Percentiles rank a stretch among this genome's conserved stretches.
Conservation (phyloP, 1,140 invertebrate species). For the Galleria mellonella region DNA sequence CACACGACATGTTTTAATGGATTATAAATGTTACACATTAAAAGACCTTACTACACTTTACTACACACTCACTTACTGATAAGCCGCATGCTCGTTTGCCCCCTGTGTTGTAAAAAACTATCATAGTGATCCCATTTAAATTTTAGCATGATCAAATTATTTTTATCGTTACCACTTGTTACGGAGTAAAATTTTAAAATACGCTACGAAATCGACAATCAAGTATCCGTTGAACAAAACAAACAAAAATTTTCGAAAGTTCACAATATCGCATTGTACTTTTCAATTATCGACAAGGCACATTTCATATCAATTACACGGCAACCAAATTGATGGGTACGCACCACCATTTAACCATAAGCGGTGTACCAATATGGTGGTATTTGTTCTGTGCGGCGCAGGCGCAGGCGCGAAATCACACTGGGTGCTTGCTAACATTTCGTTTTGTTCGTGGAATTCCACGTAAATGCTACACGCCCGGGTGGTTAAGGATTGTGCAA, state of each 20-base stretch:
- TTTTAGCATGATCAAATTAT: no score
- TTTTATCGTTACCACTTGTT: no score
- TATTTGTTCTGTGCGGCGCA: slow-evolving; percentile 3
- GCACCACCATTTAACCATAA: slow-evolving; percentile 5
- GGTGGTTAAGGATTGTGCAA: no score
- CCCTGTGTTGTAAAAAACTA: no score
- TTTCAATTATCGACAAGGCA: slow-evolving; percentile 3
- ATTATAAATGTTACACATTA: no score
- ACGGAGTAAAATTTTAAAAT: no score
- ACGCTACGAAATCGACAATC: no score
- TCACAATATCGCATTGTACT: slow-evolving; percentile 5
- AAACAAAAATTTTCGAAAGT: slow-evolving; percentile 8
- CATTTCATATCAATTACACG: slow-evolving; percentile 10
- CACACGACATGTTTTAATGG: no score
- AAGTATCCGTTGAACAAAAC: not conserved
- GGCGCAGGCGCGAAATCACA: slow-evolving; percentile 3
- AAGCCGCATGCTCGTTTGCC: no score
- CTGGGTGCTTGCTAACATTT: not conserved
- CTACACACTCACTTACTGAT: no score
- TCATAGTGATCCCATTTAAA: no score
- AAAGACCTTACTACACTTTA: no score
- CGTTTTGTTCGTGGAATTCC: not conserved
- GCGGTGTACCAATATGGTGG: not conserved
- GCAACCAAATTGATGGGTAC: slow-evolving; percentile 4
- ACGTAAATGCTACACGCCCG: not conserved